Percentiles rank a stretch among this genome's conserved stretches.
phyloP scores from a whole-genome alignment of 2,113 vertebrate species.

The Choloepus hoffmanni region DNA sequence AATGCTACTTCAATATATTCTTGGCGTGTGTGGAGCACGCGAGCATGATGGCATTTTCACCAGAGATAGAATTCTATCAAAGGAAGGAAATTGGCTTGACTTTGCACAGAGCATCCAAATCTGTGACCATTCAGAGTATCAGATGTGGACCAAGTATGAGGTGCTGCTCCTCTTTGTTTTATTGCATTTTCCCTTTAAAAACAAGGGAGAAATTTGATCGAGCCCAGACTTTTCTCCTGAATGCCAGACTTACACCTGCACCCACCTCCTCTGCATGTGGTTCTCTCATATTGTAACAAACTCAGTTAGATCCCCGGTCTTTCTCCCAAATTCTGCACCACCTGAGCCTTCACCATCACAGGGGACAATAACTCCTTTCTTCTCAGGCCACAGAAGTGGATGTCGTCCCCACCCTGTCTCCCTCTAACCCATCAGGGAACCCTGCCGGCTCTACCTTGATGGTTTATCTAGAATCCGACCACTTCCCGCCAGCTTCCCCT shows the following conservation, averaged over 20 bases:
- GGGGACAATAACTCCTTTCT: rapidly evolving
- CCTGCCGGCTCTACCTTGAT: not conserved
- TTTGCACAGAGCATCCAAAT: rapidly evolving
- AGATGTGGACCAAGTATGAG: not conserved
- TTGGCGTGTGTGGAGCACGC: not conserved
- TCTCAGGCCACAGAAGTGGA: not conserved
- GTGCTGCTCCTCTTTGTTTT: not conserved
- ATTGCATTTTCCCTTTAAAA: not conserved
- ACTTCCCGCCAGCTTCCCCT: not conserved
- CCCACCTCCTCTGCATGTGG: rapidly evolving
- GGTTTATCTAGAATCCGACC: rapidly evolving
- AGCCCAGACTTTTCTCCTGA: not conserved
- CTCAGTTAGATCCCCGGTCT: not conserved
- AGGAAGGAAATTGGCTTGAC: not conserved
- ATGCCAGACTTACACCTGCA: not conserved
- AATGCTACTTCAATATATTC: not conserved
- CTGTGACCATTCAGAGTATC: not conserved
- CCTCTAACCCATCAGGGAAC: not conserved
- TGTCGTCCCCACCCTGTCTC: not conserved
- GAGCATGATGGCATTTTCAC: not conserved
- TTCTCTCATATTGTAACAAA: rapidly evolving
- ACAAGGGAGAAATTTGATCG: too few relatives aligned
- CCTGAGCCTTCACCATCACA: not conserved
- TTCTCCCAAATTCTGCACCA: not conserved
- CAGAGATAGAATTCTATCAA: not conserved